Evolutionary conservation across 1,140 invertebrate genomes (phyloP).

Genomic region (Caerostris darwini): DNA sequence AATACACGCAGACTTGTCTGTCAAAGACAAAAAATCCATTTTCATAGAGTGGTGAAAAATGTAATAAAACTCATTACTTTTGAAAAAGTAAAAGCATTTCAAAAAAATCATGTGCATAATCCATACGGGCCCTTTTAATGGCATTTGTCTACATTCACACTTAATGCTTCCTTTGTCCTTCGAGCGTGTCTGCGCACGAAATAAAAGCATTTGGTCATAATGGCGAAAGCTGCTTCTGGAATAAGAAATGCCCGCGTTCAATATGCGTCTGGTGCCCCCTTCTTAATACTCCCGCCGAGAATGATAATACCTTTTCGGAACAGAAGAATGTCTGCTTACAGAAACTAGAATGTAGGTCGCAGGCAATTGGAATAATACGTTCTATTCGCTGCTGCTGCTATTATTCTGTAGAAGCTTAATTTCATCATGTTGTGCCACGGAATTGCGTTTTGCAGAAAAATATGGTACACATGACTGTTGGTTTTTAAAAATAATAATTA

Average conservation of each 20-base stretch:
- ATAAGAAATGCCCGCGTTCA: constrained; percentile 1
- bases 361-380: constrained; percentile 28
- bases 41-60: too few relatives aligned
- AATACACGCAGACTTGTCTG: too few relatives aligned
- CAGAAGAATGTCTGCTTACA: background rate
- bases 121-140: background rate
- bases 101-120: background rate
- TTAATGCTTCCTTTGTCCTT: background rate
- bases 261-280: background rate
- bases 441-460: too few relatives aligned
- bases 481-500: too few relatives aligned
- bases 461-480: too few relatives aligned
- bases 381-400: background rate
- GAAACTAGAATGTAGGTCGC: constrained; percentile 21
- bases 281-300: constrained; percentile 10
- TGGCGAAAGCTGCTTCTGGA: background rate
- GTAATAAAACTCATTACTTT: too few relatives aligned
- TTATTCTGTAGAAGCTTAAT: background rate
- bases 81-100: too few relatives aligned
- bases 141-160: background rate
- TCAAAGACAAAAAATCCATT: too few relatives aligned
- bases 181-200: background rate
- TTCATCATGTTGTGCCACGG: too few relatives aligned
- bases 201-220: constrained; percentile 33
- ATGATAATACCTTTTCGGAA: constrained; percentile 19